Conservation (phyloP, 1,140 invertebrate genomes). For the Drosophila truncata region DNA sequence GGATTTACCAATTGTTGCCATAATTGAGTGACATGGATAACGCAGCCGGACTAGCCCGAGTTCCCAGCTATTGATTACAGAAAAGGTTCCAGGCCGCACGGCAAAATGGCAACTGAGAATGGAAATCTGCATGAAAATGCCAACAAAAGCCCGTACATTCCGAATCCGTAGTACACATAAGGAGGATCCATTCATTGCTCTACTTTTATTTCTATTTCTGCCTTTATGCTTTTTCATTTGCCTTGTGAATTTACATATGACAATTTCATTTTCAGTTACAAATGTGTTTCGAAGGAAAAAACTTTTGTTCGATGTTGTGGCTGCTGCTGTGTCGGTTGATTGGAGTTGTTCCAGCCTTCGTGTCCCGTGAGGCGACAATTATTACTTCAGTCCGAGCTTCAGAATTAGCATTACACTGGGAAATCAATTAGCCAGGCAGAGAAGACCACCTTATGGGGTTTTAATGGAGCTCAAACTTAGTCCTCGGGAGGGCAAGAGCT, state of each 20-base stretch:
- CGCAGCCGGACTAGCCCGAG: slow-evolving; percentile 18
- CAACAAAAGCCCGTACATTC: slow-evolving; percentile 68
- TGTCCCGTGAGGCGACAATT: slow-evolving; percentile 63
- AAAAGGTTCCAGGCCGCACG: slow-evolving; percentile 66
- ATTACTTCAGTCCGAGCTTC: slow-evolving; percentile 43
- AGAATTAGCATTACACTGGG: slow-evolving; percentile 7
- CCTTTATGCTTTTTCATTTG: slow-evolving; percentile 62
- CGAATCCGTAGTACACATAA: slow-evolving; percentile 26
- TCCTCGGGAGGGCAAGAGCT: background rate
- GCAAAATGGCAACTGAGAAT: slow-evolving; percentile 47
- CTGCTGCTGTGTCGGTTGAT: slow-evolving; percentile 21
- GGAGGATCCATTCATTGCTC: slow-evolving; percentile 31
- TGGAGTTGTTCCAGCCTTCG: slow-evolving; percentile 2
- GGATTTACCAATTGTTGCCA: slow-evolving; percentile 81
- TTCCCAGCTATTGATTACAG: slow-evolving; percentile 73
- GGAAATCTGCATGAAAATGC: slow-evolving; percentile 81
- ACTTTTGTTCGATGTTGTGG: slow-evolving; percentile 56
- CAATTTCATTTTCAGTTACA: slow-evolving; percentile 70
- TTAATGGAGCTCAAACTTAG: slow-evolving; percentile 38
- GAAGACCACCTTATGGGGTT: slow-evolving; percentile 42
- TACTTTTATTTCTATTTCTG: slow-evolving; percentile 20
- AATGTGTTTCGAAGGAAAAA: slow-evolving; percentile 55
- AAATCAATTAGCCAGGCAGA: slow-evolving; percentile 15
- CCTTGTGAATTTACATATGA: slow-evolving; percentile 65
- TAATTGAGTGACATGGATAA: slow-evolving; percentile 82